Percentiles rank a stretch among this genome's conserved stretches.
Conservation (phyloP, 2,113 vertebrate species). For the Solea solea region DNA sequence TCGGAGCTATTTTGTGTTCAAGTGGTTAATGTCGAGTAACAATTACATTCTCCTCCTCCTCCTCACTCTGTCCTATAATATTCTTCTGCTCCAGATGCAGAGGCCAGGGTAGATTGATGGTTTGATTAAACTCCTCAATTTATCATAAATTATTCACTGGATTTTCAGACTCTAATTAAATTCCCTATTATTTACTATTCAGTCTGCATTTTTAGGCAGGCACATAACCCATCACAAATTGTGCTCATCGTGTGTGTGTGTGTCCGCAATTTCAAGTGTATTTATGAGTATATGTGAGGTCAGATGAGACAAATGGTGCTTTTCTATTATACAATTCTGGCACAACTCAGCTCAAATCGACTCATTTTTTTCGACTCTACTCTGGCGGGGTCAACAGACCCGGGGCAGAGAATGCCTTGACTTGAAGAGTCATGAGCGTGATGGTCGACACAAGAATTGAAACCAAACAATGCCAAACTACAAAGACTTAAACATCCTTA, state of each 20-base stretch:
- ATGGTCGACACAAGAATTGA: too few relatives aligned
- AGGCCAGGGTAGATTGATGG: conserved; percentile 37
- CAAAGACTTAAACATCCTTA: too few relatives aligned
- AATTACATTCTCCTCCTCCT: conserved; percentile 6
- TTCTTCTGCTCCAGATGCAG: conserved; percentile 41
- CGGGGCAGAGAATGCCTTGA: too few relatives aligned
- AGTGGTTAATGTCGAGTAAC: conserved; percentile 17
- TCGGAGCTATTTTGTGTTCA: conserved; percentile 28
- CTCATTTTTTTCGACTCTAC: too few relatives aligned
- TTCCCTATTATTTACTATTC: conserved; percentile 62
- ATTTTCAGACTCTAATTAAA: conserved; percentile 63
- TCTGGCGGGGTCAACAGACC: too few relatives aligned
- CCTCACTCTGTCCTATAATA: conserved; percentile 3
- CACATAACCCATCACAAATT: conserved; percentile 19
- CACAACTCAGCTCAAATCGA: too few relatives aligned
- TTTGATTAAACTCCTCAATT: conserved; percentile 63
- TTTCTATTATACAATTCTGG: too few relatives aligned
- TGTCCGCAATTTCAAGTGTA: too few relatives aligned
- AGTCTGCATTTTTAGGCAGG: conserved; percentile 10
- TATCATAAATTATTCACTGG: conserved; percentile 66
- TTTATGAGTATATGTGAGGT: conserved; percentile 2
- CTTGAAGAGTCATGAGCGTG: too few relatives aligned
- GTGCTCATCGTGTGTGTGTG: neutral
- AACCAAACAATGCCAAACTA: too few relatives aligned
- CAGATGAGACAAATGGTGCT: too few relatives aligned